Percentiles rank a stretch among this genome's conserved stretches.
phyloP scores from a whole-genome alignment of 2,888 invertebrate genomes.

The Carterocephalus palaemon region DNA sequence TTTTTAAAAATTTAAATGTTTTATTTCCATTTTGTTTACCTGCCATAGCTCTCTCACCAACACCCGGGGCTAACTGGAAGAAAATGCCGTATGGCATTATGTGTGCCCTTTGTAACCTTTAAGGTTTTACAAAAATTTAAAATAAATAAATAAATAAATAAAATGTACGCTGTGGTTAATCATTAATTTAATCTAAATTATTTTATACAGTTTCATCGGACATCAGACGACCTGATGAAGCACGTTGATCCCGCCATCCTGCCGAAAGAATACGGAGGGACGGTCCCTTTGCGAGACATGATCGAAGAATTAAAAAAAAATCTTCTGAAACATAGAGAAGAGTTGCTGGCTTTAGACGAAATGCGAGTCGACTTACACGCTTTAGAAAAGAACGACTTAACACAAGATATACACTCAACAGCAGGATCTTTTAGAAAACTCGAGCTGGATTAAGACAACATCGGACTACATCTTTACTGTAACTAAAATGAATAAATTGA shows the following conservation, averaged over 20 bases:
- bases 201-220: conserved; percentile 83
- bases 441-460: conserved; percentile 83
- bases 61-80: no score
- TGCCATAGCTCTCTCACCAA: no score
- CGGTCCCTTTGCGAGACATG: conserved; percentile 88
- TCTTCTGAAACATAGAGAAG: conserved; percentile 81
- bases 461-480: background rate
- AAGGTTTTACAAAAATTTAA: background rate
- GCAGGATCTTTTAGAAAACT: conserved; percentile 91
- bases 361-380: conserved; percentile 85
- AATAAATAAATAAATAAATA: no score
- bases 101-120: no score
- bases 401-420: conserved; percentile 85
- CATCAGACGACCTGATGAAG: conserved; percentile 83
- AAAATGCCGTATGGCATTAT: no score
- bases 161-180: no score
- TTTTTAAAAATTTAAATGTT: no score
- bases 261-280: conserved; percentile 94
- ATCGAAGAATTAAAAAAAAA: conserved; percentile 85
- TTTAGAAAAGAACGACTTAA: conserved; percentile 79
- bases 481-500: background rate
- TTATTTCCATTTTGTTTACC: no score
- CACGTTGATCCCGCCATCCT: conserved; percentile 86
- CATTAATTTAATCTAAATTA: conserved; percentile 18
- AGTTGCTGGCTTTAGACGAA: conserved; percentile 84